Evolutionary conservation across 2,888 invertebrate species (phyloP), one percentile per base, ranked within the genome.

Genomic region (Leptinotarsa rubiginosa): DNA sequence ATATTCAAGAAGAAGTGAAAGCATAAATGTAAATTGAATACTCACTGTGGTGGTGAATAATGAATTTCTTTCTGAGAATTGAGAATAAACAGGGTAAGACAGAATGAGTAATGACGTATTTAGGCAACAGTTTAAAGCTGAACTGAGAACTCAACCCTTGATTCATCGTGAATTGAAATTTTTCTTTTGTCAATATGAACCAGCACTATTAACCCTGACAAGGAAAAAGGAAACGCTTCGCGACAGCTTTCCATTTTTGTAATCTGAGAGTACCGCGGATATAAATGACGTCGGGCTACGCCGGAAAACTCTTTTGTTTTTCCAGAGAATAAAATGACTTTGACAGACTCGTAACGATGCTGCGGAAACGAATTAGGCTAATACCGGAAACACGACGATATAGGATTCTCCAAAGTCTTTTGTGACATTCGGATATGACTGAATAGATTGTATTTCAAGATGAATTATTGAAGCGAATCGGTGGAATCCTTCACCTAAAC

Each of bases 381-480:
- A 62, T 41, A 31, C 41, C 25, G n/a, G 16, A 31, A 7, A 31
- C 10, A n/a, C 62, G 41, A n/a, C 31, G 13, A 31, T 62, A 41
- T 3, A 62, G 56, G 41, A 62, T 62, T 62, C n/a, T n/a, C 10
- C 16, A 18, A 56, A 56, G 62, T 41, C 62, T 62, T 62, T 62
- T 62, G 62, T 62, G 31, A n/a, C 31, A 62, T 31, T n/a, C n/a
- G 62, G 41, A 62, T 62, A 62, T 31, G 41, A 4, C 62, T 62
- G 41, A n/a, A 10, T 15, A 62, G 25, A 41, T 62, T 62, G 31
- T 41, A 41, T 62, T 62, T n/a, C 62, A 31, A 12, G 16, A 16
- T 25, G 41, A 16, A 7, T 13, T n/a, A 62, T 62, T 5, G 18
- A 62, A 31, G n/a, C n/a, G 31, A 10, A 31, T n/a, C 41, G 31